Percentiles rank a stretch among this genome's conserved stretches.
phyloP scores from a whole-genome alignment of 1,140 invertebrate genomes.

The Drosophila prosaltans region DNA sequence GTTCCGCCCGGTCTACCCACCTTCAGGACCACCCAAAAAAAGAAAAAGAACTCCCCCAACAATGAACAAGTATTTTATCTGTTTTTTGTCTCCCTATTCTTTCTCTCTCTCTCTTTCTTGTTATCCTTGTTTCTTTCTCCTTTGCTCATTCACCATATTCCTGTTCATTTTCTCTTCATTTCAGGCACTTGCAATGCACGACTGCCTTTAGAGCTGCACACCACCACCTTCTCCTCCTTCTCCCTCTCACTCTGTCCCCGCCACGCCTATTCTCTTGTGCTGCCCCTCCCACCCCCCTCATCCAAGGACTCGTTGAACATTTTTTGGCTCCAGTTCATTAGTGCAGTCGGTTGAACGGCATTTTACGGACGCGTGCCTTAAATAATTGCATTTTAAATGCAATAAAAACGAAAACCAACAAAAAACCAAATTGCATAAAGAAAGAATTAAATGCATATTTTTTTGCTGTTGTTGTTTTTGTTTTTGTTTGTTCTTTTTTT shows the following conservation, averaged over 20 bases:
- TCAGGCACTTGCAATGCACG: conserved; percentile 56
- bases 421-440: conserved; percentile 23
- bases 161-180: conserved; percentile 32
- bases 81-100: conserved; percentile 20
- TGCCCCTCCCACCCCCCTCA: neutral
- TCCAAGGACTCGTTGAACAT: conserved; percentile 17
- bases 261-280: neutral
- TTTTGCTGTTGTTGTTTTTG: neutral
- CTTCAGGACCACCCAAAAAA: too few species aligned
- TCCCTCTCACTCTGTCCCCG: neutral
- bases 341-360: conserved; percentile 76
- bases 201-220: conserved; percentile 46
- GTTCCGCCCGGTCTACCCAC: neutral
- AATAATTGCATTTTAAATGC: conserved; percentile 81
- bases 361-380: conserved; percentile 78
- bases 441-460: conserved; percentile 36
- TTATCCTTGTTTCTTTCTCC: conserved; percentile 3
- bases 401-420: conserved; percentile 48
- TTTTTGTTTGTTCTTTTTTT: neutral
- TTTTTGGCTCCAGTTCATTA: conserved; percentile 67
- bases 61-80: conserved; percentile 55
- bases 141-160: neutral
- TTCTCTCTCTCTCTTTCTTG: neutral
- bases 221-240: neutral
- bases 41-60: conserved; percentile 22